Conservation (phyloP, 2,797 vertebrate genomes). For the Pseudocheirus occidentalis region DNA sequence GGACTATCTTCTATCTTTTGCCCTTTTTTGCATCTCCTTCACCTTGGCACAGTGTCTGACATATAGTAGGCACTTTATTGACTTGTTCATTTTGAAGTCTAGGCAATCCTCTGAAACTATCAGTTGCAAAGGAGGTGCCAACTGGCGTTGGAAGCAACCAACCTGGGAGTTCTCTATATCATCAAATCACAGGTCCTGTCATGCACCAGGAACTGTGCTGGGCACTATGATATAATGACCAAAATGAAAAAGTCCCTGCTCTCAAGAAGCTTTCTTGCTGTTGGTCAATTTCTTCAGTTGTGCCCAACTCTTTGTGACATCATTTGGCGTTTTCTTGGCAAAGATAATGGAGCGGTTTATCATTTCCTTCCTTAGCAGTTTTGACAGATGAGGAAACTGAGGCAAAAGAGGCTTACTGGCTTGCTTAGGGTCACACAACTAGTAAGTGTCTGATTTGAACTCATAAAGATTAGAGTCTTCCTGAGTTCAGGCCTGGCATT, state of each 20-base stretch:
- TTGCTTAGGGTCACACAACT: not conserved
- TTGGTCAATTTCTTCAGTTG: not conserved
- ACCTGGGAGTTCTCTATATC: not conserved
- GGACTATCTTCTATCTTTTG: not conserved
- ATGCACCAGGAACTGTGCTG: not conserved
- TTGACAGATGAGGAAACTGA: not conserved
- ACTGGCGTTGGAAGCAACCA: not conserved
- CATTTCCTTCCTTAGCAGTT: not conserved
- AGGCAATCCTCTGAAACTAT: not conserved
- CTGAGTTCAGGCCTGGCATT: not conserved
- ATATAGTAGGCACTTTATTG: not conserved
- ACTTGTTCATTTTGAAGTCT: not conserved
- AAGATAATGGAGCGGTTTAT: not conserved
- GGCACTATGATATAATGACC: not conserved
- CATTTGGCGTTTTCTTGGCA: not conserved
- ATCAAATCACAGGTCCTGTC: not conserved
- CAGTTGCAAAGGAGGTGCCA: not conserved
- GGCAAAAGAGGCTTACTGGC: not conserved
- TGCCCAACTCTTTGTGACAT: not conserved
- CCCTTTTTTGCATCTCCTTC: not conserved
- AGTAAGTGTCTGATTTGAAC: not conserved
- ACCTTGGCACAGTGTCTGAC: not conserved
- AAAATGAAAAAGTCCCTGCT: not conserved
- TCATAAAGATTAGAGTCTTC: not conserved
- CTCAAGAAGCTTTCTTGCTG: not conserved